Evolutionary conservation across 2,888 invertebrate genomes (phyloP), one percentile per base, ranked within the genome.

Genomic region (Phlogophora meticulosa): DNA sequence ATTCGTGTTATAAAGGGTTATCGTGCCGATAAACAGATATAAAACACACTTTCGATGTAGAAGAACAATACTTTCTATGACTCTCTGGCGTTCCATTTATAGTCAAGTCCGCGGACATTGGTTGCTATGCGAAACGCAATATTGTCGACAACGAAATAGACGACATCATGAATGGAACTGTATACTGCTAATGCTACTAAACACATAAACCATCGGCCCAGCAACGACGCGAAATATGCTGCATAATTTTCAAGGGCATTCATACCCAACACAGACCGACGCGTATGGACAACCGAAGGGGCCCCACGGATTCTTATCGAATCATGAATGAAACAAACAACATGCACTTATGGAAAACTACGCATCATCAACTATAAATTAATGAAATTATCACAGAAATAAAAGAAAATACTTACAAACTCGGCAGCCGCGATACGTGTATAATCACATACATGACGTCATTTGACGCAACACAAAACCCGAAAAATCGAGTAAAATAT

Each of bases 201-300:
- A 89, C 82, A 78, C 67, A 79, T 78, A 84, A 82, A 88, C 87
- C 87, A 89, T 87, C 85, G 79, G 85, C 85, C 83, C 83, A 86
- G 86, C 89, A 88, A 89, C 91, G 87, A 90, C 90, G 88, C 88
- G 88, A 92, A 91, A 93, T 94, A 93, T 92, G 93, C 95, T 94
- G 95, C 94, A 95, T 93, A 94, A 93, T 95, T 94, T 96, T 96
- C 95, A 96, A 96, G 95, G 95, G 94, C 95, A 96, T 89, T 87
- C 83, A 80, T 86, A 87, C 87, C 83, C 78, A 86, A 86, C 82
- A 85, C 66, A 78, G 57, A 56, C 72, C 72, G 81, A 85, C 86
- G 85, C 88, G 90, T 87, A 89, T 88, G 88, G 88, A 84, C 83
- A 82, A 82, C 80, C 69, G 69, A 82, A 76, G 81, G 78, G 86